Conservation (phyloP, 1,140 invertebrate genomes). For the Cotesia vestalis region DNA sequence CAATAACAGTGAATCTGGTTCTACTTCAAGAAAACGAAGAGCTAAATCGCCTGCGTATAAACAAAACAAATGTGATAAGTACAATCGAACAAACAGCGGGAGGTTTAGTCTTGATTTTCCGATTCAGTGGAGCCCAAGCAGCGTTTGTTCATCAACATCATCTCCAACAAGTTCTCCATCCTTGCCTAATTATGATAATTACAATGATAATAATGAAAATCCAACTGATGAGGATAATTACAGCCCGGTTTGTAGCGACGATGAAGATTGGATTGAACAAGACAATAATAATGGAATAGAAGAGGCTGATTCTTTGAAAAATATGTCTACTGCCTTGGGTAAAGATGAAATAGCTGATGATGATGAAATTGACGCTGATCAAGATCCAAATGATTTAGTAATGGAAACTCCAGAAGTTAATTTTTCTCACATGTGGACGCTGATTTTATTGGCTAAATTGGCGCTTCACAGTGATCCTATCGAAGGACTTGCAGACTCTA, state of each 20-base stretch:
- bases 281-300: conserved; percentile 48
- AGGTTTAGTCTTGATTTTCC: conserved; percentile 58
- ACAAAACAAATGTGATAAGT: conserved; percentile 37
- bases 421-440: conserved; percentile 46
- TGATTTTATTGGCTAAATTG: conserved; percentile 51
- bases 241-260: conserved; percentile 61
- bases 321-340: conserved; percentile 44
- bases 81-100: conserved; percentile 41
- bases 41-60: conserved; percentile 35
- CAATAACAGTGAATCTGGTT: conserved; percentile 39
- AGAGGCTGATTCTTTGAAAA: conserved; percentile 51
- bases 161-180: conserved; percentile 58
- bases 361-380: conserved; percentile 30
- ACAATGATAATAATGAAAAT: conserved; percentile 30
- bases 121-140: conserved; percentile 57
- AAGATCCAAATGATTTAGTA: conserved; percentile 26
- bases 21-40: conserved; percentile 45
- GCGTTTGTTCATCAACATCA: conserved; percentile 50
- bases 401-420: conserved; percentile 34
- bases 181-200: conserved; percentile 40
- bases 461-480: conserved; percentile 50
- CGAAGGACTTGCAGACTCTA: conserved; percentile 53
- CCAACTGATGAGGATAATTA: conserved; percentile 56
- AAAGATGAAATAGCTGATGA: conserved; percentile 41
- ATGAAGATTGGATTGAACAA: conserved; percentile 50